Evolutionary conservation across 64 coral and sea anemone genomes (phyloP).

Genomic region (Stichodactyla helianthus): DNA sequence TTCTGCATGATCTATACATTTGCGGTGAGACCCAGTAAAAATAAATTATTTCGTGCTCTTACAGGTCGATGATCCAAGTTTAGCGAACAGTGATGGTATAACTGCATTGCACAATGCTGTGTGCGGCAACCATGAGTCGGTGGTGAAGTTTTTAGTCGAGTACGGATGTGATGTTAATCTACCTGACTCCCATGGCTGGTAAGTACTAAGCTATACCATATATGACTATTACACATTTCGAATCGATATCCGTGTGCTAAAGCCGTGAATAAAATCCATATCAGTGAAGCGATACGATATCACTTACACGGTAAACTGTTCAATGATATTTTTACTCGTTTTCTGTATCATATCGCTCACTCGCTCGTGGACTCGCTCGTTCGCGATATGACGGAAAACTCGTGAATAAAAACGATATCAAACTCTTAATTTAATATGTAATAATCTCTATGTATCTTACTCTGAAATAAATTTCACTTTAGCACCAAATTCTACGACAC

Average conservation of each 20-base stretch:
- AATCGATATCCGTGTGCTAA: not conserved
- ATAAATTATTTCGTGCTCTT: not conserved
- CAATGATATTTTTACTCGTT: too few species aligned
- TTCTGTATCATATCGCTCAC: too few species aligned
- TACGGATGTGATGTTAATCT: slow-evolving; percentile 93
- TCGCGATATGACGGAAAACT: too few species aligned
- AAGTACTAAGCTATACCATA: not conserved
- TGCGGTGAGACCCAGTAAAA: not conserved
- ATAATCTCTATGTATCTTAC: too few species aligned
- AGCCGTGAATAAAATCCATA: too few species aligned
- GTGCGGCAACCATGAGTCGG: slow-evolving; percentile 75
- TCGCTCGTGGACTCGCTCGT: too few species aligned
- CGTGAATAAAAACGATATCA: too few species aligned
- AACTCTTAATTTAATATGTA: too few species aligned
- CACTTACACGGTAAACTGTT: too few species aligned
- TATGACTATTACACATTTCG: not conserved
- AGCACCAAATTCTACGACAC: too few species aligned
- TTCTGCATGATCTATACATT: not conserved
- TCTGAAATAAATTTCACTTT: too few species aligned
- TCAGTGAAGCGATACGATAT: not conserved
- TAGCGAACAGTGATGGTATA: slow-evolving; percentile 87
- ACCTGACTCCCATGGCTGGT: slow-evolving; percentile 95
- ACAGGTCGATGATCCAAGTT: slow-evolving; percentile 90
- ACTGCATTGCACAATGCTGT: slow-evolving; percentile 96
- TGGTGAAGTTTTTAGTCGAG: slow-evolving; percentile 77